Conservation (phyloP, 2,888 invertebrate genomes). For the Danaus chrysippus region DNA sequence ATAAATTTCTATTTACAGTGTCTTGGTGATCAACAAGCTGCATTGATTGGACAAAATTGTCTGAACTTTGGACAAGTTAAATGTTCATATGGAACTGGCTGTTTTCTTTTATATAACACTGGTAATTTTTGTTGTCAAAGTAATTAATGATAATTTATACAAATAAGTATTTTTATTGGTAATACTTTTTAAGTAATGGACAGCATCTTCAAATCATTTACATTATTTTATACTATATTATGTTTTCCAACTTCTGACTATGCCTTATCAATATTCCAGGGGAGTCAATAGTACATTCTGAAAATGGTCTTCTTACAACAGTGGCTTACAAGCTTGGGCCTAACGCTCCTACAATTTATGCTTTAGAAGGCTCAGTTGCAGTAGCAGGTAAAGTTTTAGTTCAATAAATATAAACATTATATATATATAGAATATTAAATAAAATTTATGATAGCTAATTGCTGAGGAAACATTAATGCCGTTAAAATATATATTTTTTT, state of each 20-base stretch:
- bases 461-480: neutral
- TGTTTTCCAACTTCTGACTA: neutral
- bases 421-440: neutral
- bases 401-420: too few species aligned
- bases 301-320: slow-evolving; percentile 93
- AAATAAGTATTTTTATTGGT: too few species aligned
- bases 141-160: neutral
- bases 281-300: slow-evolving; percentile 86
- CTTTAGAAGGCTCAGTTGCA: slow-evolving; percentile 94
- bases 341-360: slow-evolving; percentile 86
- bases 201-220: neutral
- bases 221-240: slow-evolving; percentile 1
- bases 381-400: slow-evolving; percentile 81
- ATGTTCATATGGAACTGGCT: slow-evolving; percentile 97
- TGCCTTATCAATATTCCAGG: slow-evolving; percentile 65
- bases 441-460: neutral
- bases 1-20: slow-evolving; percentile 75
- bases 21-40: slow-evolving; percentile 97
- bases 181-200: too few species aligned
- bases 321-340: slow-evolving; percentile 94
- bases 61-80: slow-evolving; percentile 93
- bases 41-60: slow-evolving; percentile 95
- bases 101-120: slow-evolving; percentile 96
- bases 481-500: too few species aligned
- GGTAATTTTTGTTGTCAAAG: slow-evolving; percentile 68